Evolutionary conservation across 2,113 vertebrate species (phyloP).

Genomic region (Trinectes maculatus): DNA sequence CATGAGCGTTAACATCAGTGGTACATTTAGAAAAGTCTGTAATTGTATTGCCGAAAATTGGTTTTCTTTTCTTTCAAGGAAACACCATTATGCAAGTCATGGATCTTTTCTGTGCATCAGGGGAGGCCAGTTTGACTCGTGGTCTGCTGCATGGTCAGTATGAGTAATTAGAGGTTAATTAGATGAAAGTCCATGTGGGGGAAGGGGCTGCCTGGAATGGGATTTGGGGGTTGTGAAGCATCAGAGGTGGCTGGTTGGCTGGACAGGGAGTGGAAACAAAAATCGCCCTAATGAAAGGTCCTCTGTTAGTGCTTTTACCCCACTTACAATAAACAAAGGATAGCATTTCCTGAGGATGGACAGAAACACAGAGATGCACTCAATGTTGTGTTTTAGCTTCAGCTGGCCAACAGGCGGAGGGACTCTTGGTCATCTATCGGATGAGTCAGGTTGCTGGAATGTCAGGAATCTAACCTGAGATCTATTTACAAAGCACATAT

Average conservation of each 20-base stretch:
- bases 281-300: slow-evolving; percentile 46
- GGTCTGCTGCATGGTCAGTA: slow-evolving; percentile 69
- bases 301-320: slow-evolving; percentile 52
- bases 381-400: slow-evolving; percentile 35
- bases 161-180: slow-evolving; percentile 80
- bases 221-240: slow-evolving; percentile 73
- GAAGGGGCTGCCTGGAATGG: slow-evolving; percentile 66
- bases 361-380: slow-evolving; percentile 30
- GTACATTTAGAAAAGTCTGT: no score
- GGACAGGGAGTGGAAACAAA: slow-evolving; percentile 41
- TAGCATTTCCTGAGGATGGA: slow-evolving; percentile 48
- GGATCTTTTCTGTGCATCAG: slow-evolving; percentile 15
- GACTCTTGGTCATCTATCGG: slow-evolving; percentile 62
- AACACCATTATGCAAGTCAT: slow-evolving; percentile 24
- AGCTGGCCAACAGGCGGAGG: slow-evolving; percentile 57
- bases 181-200: slow-evolving; percentile 76
- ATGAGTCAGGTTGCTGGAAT: slow-evolving; percentile 76
- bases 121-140: slow-evolving; percentile 20
- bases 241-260: slow-evolving; percentile 38
- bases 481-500: slow-evolving; percentile 79
- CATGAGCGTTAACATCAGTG: background rate
- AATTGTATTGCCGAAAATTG: background rate
- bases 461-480: slow-evolving; percentile 78
- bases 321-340: slow-evolving; percentile 68
- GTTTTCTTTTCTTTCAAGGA: slow-evolving; percentile 6